Evolutionary conservation across 2,888 invertebrate genomes (phyloP), one percentile per base, ranked within the genome.

Genomic region (Eupithecia dodoneata): DNA sequence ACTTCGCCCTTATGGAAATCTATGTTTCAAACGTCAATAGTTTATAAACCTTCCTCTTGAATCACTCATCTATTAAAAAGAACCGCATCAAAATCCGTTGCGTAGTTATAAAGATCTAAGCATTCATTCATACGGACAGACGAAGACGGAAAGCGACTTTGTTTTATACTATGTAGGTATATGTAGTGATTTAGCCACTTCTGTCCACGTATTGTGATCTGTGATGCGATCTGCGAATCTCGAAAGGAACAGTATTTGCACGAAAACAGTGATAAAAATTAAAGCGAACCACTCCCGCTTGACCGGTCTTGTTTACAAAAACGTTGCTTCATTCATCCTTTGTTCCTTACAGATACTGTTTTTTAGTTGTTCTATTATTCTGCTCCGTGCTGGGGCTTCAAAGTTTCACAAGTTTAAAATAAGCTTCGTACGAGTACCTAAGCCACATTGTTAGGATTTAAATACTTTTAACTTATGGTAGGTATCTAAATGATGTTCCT

Each of bases 291-390:
- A 30, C 63, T 63, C 63, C 30, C 30, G 2, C 63, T 63, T 63
- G 63, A 63, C 63, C n/a, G 67, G n/a, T 45, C 10, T 69, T 59
- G 73, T 78, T 78, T 76, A n/a, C 47, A 12, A 45, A 49, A 47
- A 70, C 66, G 66, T 66, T 66, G 70, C 70, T 47, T 47, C 18
- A 70, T 10, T 7, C 72, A 63, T 72, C 44, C 44, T 59, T 72
- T 72, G 44, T 72, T 72, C 59, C 41, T 18, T 59, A 47, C 4
- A 45, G 45, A 18, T 30, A 30, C 18, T 45, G 70, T 70, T 49
- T 69, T 59, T 69, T 44, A 44, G 45, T 42, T 44, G 67, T 44
- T 69, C n/a, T 44, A 45, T 42, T 69, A 70, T 47, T 45, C 49
- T 30, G 47, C 49, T 69, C 42, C 4, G 42, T 66, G 13, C 41